Evolutionary conservation across 2,113 vertebrate species (phyloP), one percentile per base, ranked within the genome.

Genomic region (Aptenodytes patagonicus): DNA sequence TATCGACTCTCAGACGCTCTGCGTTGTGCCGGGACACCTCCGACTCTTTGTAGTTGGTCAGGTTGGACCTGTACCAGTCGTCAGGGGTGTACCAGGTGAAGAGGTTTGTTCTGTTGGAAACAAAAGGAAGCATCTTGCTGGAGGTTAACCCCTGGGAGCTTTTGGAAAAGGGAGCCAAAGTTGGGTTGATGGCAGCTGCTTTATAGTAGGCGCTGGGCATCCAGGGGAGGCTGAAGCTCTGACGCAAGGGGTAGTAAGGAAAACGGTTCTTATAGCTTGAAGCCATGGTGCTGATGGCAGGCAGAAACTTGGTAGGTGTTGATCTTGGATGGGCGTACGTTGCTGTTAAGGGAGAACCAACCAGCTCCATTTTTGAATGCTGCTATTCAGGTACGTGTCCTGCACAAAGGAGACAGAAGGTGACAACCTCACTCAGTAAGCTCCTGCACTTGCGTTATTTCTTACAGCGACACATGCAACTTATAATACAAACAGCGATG

Each of bases 31-130:
- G 92, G 1, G 98, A 99, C 0, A 97, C 98, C 89, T 98, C 98
- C 0, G 99, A 99, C 73, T 99, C 99, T 28, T 98, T 97, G 97
- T 98, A 99, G 97, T 99, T 99, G 97, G 76, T 98, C 81, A 98
- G 89, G 94, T 99, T 99, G 97, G 98, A 99, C 90, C 98, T 98
- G 97, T 98, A 98, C 99, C 99, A 99, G 77, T 99, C 99, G 0
- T 99, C 99, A 0, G 99, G 98, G 7, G 97, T 98, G 94, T 99
- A 99, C 42, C 98, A 98, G 38, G 97, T 98, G 82, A 98, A 98
- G 64, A 98, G 94, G 0, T 92, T 52, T 5, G 98, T 98, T 94
- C 99, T 98, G 95, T 99, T 99, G 28, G 99, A 99, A 4, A 99
- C 95, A 15, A 98, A 99, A 29, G 99, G 98, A n/a, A 98, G 95